phyloP scores from a whole-genome alignment of 2,797 vertebrate genomes.

The Cheirogaleus major region DNA sequence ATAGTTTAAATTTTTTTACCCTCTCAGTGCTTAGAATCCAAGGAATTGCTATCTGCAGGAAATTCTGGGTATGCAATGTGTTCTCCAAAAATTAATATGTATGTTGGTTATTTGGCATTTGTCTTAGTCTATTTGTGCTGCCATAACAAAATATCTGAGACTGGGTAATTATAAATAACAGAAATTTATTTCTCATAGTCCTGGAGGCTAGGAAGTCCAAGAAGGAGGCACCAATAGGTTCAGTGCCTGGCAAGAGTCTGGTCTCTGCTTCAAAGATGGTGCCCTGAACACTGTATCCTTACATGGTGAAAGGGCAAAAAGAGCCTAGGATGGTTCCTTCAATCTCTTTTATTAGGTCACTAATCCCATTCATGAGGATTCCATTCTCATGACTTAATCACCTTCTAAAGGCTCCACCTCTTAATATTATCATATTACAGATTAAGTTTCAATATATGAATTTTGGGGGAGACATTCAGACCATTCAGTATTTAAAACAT shows the following conservation, averaged over 20 bases:
- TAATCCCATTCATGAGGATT: neutral
- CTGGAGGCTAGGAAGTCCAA: neutral
- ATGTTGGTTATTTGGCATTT: neutral
- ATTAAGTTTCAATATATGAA: neutral
- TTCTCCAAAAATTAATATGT: constrained; percentile 37
- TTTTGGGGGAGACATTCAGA: neutral
- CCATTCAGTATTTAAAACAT: neutral
- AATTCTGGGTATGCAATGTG: neutral
- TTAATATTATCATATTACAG: neutral
- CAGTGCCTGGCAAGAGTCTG: neutral
- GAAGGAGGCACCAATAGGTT: neutral
- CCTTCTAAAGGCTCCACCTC: neutral
- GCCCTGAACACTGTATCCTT: neutral
- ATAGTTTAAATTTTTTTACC: neutral
- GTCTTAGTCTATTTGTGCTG: neutral
- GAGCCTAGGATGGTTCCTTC: neutral
- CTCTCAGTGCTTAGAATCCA: neutral
- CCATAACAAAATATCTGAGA: neutral
- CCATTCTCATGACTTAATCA: neutral
- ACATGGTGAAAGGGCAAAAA: neutral
- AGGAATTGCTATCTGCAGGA: neutral
- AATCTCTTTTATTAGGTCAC: neutral
- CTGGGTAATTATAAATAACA: neutral
- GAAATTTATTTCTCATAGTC: neutral
- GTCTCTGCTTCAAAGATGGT: neutral